These are phyloP conservation scores for Notolepis coatsorum DNA, from an alignment of 2,797 vertebrate genomes.

Conservation along the genomic window DNA sequence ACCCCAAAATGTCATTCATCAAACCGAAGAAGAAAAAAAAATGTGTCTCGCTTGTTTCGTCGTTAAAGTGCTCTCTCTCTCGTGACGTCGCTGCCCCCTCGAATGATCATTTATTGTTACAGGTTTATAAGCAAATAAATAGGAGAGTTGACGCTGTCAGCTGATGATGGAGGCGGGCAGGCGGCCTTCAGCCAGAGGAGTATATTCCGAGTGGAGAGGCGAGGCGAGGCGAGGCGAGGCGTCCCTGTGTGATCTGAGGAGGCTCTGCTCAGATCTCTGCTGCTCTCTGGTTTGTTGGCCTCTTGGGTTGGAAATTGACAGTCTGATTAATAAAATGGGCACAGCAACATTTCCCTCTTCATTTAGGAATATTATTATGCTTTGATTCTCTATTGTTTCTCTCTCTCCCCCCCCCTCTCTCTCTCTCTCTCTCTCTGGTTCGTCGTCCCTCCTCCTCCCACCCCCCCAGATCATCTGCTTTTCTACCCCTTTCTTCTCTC, in stretches of 20 bases:
- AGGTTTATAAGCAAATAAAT: conserved; percentile 99
- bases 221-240: conserved; percentile 91
- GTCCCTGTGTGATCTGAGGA: conserved; percentile 92
- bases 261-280: conserved; percentile 89
- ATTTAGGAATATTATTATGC: conserved; percentile 99
- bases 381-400: conserved; percentile 99
- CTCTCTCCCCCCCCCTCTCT: conserved; percentile 39
- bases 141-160: conserved; percentile 98
- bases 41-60: conserved; percentile 90
- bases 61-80: conserved; percentile 96
- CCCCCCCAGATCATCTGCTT: background rate
- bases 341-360: conserved; percentile 99
- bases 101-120: conserved; percentile 99
- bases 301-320: conserved; percentile 99
- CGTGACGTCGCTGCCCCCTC: conserved; percentile 97
- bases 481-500: background rate
- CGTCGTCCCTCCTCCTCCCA: conserved; percentile 56
- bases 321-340: conserved; percentile 99
- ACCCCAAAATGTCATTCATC: conserved; percentile 97
- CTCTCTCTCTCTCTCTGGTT: conserved; percentile 31
- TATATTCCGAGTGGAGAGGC: conserved; percentile 98
- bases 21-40: too few relatives aligned
- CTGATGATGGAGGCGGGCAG: conserved; percentile 98
- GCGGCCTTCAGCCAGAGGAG: conserved; percentile 98
- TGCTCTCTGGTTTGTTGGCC: conserved; percentile 99